These are phyloP conservation scores for Physocephala rufipes DNA, from an alignment of 2,888 invertebrate species.

Conservation along the genomic window DNA sequence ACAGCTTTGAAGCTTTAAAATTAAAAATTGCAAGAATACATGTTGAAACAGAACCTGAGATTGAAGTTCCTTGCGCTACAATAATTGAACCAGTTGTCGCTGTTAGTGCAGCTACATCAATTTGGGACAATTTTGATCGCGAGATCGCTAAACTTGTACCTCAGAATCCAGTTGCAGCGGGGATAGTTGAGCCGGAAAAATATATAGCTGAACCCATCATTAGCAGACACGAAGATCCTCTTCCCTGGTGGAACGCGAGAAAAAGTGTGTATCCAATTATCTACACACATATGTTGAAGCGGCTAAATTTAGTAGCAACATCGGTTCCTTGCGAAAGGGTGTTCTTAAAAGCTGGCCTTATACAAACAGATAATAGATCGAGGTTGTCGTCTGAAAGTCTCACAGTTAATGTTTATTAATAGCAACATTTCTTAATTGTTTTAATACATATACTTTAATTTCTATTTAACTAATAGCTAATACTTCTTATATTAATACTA, in stretches of 20 bases:
- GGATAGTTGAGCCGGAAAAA: slow-evolving; percentile 1
- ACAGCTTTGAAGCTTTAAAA: background rate
- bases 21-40: background rate
- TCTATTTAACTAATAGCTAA: too few species aligned
- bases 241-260: slow-evolving; percentile 8
- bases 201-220: slow-evolving; percentile 2
- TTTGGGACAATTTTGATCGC: background rate
- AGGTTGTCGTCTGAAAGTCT: too few species aligned
- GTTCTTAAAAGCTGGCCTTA: background rate
- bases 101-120: background rate
- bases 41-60: background rate
- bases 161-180: slow-evolving; percentile 4
- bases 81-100: background rate
- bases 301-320: background rate
- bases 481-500: too few species aligned
- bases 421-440: too few species aligned
- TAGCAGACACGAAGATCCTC: background rate
- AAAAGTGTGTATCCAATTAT: background rate
- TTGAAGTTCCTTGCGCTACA: background rate
- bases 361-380: too few species aligned
- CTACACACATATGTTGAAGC: background rate
- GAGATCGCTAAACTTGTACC: background rate
- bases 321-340: background rate
- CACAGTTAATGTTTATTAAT: too few species aligned
- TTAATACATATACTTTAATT: too few species aligned